Evolutionary conservation across 2,888 invertebrate species (phyloP), one percentile per base, ranked within the genome.

Genomic region (Hydropsyche betteni): DNA sequence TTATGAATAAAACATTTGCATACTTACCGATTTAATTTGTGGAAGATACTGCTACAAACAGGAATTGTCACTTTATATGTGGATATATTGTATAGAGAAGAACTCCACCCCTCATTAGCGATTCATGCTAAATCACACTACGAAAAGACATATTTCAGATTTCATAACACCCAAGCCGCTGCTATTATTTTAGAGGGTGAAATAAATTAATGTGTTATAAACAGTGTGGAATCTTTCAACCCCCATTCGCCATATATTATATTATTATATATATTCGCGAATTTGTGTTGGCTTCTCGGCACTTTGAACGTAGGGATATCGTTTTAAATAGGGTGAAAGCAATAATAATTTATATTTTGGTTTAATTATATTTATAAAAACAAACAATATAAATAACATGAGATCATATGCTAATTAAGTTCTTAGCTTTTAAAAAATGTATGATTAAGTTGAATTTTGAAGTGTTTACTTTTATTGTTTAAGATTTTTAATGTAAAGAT

Each of bases 141-240:
- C 50, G n/a, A 34, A 50, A 64, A 75, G 75, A 75, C 75, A 75
- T 75, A 75, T 75, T 75, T 75, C 68, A 75, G 75, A 71, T 64
- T 64, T 75, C 75, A 75, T 75, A 64, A 64, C 64, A 64, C 64
- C 64, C 36, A 34, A 64, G 64, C 64, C 64, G 36, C 36, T 34
- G 64, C 64, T 64, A 64, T 64, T 64, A 64, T 64, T 64, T 69
- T 55, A 51, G 61, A 74, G 80, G 79, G 79, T 76, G 76, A 52
- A 61, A 68, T 75, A 79, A 80, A 77, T 79, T 78, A 79, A 79
- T 78, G 75, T 70, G 75, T 81, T 81, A 84, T 87, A 86, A 87
- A 85, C 85, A 84, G 83, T 81, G 84, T 86, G 87, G 87, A 85
- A 86, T 84, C 82, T 70, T 70, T 70, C 69, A 50, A 44, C 70